A percentile compares a stretch with the other conserved stretches of the same genome.
phyloP scores from a whole-genome alignment of 2,113 vertebrate genomes.

The Poicephalus gulielmi region DNA sequence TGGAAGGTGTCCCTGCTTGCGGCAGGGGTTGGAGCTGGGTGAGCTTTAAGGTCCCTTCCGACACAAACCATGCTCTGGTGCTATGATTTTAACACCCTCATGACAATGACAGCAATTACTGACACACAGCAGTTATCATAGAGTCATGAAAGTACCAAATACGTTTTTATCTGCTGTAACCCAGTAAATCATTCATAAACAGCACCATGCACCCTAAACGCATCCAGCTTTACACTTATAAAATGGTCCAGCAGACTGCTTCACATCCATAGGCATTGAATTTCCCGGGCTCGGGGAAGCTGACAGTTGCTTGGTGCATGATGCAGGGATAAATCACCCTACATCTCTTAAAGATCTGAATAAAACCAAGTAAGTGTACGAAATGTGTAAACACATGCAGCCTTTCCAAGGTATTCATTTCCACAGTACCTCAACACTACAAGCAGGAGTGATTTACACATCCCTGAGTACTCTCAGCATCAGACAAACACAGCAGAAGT shows the following conservation, averaged over 20 bases:
- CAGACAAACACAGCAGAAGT: not conserved
- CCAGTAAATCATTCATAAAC: not conserved
- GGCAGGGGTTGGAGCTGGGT: not conserved
- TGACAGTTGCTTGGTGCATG: fast-evolving
- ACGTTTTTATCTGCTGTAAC: not conserved
- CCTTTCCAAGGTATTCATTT: not conserved
- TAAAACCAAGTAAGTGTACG: not conserved
- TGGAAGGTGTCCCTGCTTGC: not conserved
- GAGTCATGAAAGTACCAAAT: not conserved
- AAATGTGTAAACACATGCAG: not conserved
- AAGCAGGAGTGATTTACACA: not conserved
- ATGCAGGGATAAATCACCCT: not conserved
- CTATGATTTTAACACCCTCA: not conserved
- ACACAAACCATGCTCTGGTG: not conserved
- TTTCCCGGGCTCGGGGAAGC: not conserved
- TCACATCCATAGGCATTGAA: not conserved
- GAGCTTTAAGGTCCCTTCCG: not conserved
- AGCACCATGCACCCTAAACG: fast-evolving
- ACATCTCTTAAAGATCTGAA: not conserved
- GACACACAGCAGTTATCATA: not conserved
- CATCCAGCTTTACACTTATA: not conserved
- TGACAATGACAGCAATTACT: not conserved
- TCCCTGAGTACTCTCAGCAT: fast-evolving
- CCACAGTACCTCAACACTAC: not conserved
- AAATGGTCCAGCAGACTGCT: not conserved